phyloP scores from a whole-genome alignment of 2,113 vertebrate species.

The Notechis scutatus region DNA sequence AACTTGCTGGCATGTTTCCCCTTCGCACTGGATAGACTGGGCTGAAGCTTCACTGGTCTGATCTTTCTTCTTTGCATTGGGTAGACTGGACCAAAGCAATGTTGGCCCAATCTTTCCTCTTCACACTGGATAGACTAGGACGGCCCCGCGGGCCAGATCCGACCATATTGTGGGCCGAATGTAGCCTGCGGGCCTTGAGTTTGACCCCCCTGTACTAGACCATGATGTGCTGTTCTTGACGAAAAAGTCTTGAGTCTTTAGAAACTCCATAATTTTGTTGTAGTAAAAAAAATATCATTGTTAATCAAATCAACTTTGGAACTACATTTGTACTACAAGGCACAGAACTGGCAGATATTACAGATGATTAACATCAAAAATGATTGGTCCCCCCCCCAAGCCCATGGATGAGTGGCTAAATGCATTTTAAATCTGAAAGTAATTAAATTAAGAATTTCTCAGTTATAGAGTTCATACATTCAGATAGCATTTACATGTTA shows the following conservation, averaged over 20 bases:
- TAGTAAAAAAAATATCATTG: background rate
- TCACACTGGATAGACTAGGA: too few species aligned
- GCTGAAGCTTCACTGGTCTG: too few species aligned
- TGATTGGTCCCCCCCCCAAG: background rate
- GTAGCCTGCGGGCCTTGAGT: too few species aligned
- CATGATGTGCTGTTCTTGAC: background rate
- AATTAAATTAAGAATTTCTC: background rate
- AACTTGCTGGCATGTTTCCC: too few species aligned
- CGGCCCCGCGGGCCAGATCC: too few species aligned
- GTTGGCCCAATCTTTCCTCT: too few species aligned
- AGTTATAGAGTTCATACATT: background rate
- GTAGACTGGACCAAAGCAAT: too few species aligned
- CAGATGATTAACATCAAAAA: background rate
- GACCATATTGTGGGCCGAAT: too few species aligned
- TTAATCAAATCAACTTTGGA: background rate
- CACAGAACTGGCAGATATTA: background rate
- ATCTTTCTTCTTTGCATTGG: too few species aligned
- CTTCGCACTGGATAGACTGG: too few species aligned
- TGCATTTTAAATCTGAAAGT: background rate
- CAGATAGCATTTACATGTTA: background rate
- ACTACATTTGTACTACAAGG: background rate
- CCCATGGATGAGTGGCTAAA: background rate
- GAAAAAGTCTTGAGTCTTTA: background rate
- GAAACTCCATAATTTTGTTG: background rate
- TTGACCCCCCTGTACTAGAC: background rate